Evolutionary conservation across 37 sponge, comb jelly and placozoan species (phyloP), one percentile per base, ranked within the genome.

Genomic region (Ephydatia muelleri): DNA sequence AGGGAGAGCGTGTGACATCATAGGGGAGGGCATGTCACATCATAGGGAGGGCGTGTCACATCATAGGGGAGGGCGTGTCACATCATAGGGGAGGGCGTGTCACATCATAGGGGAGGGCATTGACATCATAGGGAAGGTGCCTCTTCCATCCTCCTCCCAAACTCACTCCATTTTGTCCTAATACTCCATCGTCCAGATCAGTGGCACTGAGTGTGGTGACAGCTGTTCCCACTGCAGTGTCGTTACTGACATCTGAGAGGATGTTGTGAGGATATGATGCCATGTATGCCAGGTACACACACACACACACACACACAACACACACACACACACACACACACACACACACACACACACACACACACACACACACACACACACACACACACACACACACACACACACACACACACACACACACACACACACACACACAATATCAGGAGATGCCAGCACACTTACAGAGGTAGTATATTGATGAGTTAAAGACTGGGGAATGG

Each of bases 221-320:
- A 32, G 74, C 67, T 21, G 81, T 75, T 0, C 77, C 85, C 22
- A 82, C 34, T 0, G 49, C n/a, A 43, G 71, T 77, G 12, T 57
- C 77, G 23, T 34, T 67, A 64, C 85, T 84, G 40, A 90, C 72
- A 78, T 84, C 90, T 90, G 85, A n/a, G 21, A 71, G 13, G 21
- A 27, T 36, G 19, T 73, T 1, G 43, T 34, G 47, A 23, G 27
- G 8, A 48, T 9, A 27, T 27, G 57, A n/a, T n/a, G 43, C 26
- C 27, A 47, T 3, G 38, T 19, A 77, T 22, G 57, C n/a, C 32
- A 5, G 25, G 12, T n/a, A 6, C 26, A n/a, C n/a, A n/a, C 23
- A 35, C 43, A 27, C 75, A 75, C 75, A 75, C 35, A 13, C n/a
- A 4, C 32, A 75, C 35, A 35, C 43, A 36, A 9, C 19, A 0